phyloP scores from a whole-genome alignment of 35 echinoderm and acorn worm species.

The Diadema setosum region DNA sequence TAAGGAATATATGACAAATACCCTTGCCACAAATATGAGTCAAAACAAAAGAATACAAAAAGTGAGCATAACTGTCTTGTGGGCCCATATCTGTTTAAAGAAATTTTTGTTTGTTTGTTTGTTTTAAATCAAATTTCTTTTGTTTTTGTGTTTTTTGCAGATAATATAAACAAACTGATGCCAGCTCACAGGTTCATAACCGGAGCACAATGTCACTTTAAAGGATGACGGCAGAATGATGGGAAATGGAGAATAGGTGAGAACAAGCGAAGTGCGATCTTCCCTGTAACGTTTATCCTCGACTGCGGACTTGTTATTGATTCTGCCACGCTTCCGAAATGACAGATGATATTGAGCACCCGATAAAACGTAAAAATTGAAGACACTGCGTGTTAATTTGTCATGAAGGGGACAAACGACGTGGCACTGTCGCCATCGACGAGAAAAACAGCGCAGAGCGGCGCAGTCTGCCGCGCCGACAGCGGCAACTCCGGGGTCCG shows the following conservation, averaged over 20 bases:
- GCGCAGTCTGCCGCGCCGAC: neutral
- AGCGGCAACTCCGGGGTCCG: neutral
- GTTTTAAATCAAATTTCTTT: too few species aligned
- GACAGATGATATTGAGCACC: neutral
- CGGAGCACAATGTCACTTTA: too few species aligned
- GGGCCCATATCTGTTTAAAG: too few species aligned
- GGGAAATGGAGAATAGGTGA: neutral
- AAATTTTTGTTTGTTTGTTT: too few species aligned
- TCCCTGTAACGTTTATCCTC: neutral
- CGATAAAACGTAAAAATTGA: conserved; percentile 16
- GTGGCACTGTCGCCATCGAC: neutral
- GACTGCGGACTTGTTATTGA: neutral
- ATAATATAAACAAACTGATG: too few species aligned
- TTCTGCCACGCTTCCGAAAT: neutral
- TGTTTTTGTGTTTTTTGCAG: too few species aligned
- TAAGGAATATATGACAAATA: too few species aligned
- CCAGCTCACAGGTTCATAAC: too few species aligned
- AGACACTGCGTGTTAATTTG: neutral
- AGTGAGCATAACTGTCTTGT: too few species aligned
- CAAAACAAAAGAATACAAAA: too few species aligned
- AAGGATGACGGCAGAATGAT: too few species aligned
- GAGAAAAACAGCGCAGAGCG: neutral
- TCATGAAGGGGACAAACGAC: conserved; percentile 16
- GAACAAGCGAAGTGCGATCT: neutral
- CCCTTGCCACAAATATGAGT: too few species aligned